Evolutionary conservation across 2,113 vertebrate genomes (phyloP).

Genomic region (Osmerus mordax): DNA sequence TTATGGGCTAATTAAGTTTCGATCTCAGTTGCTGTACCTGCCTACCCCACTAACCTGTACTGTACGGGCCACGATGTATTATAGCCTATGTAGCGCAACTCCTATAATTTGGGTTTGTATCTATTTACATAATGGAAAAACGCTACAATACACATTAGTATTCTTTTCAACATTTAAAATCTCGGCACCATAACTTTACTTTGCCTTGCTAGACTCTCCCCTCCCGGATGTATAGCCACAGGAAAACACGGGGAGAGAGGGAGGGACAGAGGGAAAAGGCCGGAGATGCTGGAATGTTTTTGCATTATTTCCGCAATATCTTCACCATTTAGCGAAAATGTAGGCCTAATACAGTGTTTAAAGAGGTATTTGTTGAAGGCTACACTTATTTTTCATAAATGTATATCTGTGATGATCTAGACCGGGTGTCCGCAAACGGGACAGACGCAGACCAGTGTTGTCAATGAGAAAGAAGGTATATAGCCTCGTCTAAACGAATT

Average conservation of each 20-base stretch:
- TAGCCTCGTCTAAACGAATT: no score
- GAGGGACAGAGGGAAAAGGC: slow-evolving; percentile 44
- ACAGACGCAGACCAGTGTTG: slow-evolving; percentile 21
- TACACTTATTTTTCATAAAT: not conserved
- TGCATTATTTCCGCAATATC: not conserved
- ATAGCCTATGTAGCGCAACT: no score
- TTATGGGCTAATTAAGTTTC: no score
- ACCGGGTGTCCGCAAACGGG: slow-evolving; percentile 9
- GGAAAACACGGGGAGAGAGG: slow-evolving; percentile 65
- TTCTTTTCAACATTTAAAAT: not conserved
- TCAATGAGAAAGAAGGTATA: slow-evolving; percentile 6
- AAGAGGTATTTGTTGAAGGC: not conserved
- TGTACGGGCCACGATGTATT: not conserved
- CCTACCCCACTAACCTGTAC: not conserved
- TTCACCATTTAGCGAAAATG: no score
- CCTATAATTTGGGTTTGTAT: not conserved
- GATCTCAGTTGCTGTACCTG: no score
- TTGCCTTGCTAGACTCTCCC: slow-evolving; percentile 42
- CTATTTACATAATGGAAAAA: not conserved
- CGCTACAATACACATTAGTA: not conserved
- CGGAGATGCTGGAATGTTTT: slow-evolving; percentile 14
- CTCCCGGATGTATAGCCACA: slow-evolving; percentile 50
- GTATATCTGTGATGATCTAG: not conserved
- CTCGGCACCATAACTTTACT: slow-evolving; percentile 50
- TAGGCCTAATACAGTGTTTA: no score